Evolutionary conservation across 2,888 invertebrate species (phyloP).

Genomic region (Spialia ferax): DNA sequence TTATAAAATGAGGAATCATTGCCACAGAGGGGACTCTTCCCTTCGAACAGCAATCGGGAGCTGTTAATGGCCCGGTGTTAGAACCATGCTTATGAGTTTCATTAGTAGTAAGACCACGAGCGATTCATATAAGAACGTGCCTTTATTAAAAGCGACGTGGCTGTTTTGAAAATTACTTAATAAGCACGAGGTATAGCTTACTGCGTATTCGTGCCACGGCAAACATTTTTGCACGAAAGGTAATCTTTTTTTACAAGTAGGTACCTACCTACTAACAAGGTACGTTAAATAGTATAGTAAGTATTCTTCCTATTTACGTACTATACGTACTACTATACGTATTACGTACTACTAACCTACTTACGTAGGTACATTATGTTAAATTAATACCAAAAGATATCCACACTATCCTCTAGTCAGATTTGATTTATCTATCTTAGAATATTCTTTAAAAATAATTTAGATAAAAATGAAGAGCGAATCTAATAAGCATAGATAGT

Average conservation of each 20-base stretch:
- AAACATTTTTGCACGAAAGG: slow-evolving; percentile 23
- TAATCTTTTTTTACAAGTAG: background rate
- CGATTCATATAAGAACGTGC: slow-evolving; percentile 81
- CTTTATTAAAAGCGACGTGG: slow-evolving; percentile 79
- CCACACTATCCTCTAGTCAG: no score
- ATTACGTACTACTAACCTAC: no score
- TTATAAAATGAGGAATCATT: slow-evolving; percentile 58
- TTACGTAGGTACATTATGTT: no score
- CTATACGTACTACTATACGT: no score
- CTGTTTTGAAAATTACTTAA: slow-evolving; percentile 76
- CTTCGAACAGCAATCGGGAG: slow-evolving; percentile 72
- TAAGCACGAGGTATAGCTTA: slow-evolving; percentile 50
- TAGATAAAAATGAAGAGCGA: no score
- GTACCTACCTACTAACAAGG: background rate
- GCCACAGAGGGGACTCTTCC: slow-evolving; percentile 69
- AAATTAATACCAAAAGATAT: no score
- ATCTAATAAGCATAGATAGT: no score
- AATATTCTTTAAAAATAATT: no score
- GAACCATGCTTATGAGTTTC: slow-evolving; percentile 81
- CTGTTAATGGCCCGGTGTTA: slow-evolving; percentile 78
- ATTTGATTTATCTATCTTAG: no score
- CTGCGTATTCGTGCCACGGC: slow-evolving; percentile 34
- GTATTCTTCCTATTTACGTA: no score
- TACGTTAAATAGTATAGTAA: no score
- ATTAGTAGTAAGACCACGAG: slow-evolving; percentile 77